phyloP scores from a whole-genome alignment of 2,113 vertebrate species.

The Pluvialis apricaria region DNA sequence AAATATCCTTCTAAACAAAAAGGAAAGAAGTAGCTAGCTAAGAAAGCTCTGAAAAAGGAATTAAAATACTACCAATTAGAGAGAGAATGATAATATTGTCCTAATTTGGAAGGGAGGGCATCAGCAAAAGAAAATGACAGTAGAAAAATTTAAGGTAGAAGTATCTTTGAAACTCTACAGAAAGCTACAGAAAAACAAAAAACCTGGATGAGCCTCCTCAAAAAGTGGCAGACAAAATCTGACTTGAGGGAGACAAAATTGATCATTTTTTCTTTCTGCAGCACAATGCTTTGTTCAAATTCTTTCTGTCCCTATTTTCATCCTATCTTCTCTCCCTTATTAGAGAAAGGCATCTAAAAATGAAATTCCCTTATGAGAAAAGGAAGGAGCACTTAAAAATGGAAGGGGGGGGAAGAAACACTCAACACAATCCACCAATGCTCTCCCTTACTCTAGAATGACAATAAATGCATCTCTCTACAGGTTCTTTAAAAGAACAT shows the following conservation, averaged over 20 bases:
- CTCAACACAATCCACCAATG: not conserved
- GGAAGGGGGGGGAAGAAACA: not conserved
- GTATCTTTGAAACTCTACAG: not conserved
- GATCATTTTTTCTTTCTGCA: not conserved
- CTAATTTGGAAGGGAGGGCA: not conserved
- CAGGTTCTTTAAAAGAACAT: not conserved
- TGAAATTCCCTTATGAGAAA: not conserved
- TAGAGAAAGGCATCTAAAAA: not conserved
- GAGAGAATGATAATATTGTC: not conserved
- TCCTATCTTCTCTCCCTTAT: not conserved
- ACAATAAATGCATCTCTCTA: not conserved
- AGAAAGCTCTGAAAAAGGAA: not conserved
- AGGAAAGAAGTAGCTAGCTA: not conserved
- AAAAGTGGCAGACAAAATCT: not conserved
- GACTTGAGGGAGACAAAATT: not conserved
- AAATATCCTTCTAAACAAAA: not conserved
- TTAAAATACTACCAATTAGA: not conserved
- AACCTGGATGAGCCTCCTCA: not conserved
- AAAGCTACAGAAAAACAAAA: not conserved
- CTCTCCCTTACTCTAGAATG: not conserved
- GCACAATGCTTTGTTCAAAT: not conserved
- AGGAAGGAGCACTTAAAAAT: not conserved
- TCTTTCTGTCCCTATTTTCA: too few relatives aligned
- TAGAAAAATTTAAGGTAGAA: not conserved
- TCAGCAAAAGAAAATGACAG: not conserved